Base-by-base conservation (phyloP, 1,140 invertebrate genomes). In the Listronotus oregonensis region DNA sequence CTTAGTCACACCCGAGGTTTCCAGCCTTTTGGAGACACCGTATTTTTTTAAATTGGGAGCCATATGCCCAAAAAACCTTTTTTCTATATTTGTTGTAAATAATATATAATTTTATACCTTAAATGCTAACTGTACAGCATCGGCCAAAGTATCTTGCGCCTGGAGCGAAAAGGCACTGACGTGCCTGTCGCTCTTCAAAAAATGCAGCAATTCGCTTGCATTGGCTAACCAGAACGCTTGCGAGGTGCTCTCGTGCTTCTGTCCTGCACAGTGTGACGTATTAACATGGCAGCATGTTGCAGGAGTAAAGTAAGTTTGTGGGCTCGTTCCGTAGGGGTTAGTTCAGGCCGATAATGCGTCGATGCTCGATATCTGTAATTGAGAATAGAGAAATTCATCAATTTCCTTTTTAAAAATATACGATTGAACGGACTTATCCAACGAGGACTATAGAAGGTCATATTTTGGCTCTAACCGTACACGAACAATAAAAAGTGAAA, bases 181-280 rank as follows among this genome's bases (percentile, higher is more conserved):
- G 78, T 98, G 95, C 49, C 94, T 84, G 81, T 99, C 96, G 68
- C 91, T 95, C 78, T 98, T 98, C 3, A 98, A 82, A 81, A 99
- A 98, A 80, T 98, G 94, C 11, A 98, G 80, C 31, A 98, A 82
- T 80, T 98, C 96, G 9, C 94, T 97, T 0, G 94, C 89, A 78
- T 98, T 99, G 1, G 96, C 95, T 82, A 99, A 88, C 96, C 96
- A 99, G 73, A 98, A 95, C 0, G 96, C 94, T 63, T 96, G 82
- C 1, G 89, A 90, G 11, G 88, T 88, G 0, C 91, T 89, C 78
- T 96, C 92, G 88, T 86, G 75, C 92, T 91, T 52, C 90, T 82
- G 70, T 93, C 92, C 86, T 94, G 80, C 4, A 75, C 69, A 1
- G 72, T 75, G 55, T 73, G 73, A 27, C 71, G 47, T 49, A 77